Evolutionary conservation across 30 jellyfish, hydroid and myxozoan species (phyloP), one percentile per base, ranked within the genome.

Genomic region (Morbakka virulenta): DNA sequence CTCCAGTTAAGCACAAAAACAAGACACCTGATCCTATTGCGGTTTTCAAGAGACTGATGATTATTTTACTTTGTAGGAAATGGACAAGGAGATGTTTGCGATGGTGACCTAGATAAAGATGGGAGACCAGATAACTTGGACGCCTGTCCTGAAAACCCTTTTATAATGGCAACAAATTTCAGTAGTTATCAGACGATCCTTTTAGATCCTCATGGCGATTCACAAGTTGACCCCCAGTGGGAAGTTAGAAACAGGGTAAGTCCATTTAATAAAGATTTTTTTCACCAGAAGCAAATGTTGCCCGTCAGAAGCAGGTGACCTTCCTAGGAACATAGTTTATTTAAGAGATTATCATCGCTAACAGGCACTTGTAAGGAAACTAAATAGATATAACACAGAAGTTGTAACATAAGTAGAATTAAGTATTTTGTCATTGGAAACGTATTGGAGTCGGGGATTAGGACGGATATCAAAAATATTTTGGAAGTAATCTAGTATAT

Each of bases 171-270:
- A 21, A 90, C 98, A 24, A 84, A 90, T 53, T 90, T 90, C 87
- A 90, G 94, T 0, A 27, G 70, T 12, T 90, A 90, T 74, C 91
- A 77, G 35, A 78, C 82, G 3, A 77, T 90, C 20, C 61, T 48
- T 62, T 84, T 90, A 32, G 98, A 90, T 48, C 98, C 98, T 13
- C 87, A 83, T 52, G 98, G 98, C 32, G 72, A 91, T 30, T 90
- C 98, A 2, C 98, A 90, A 63, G 98, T 90, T 26, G 98, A 90
- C 33, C 98, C 98, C 14, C 93, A 83, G 35, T 90, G 98, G 98
- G 80, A 73, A 77, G 76, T 90, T 50, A 84, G 71, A 27, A 87
- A 77, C 64, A 71, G 77, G 20, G 98, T 90, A 79, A 52, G 73
- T 14, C 1, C 6, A 48, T 12, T 71, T 26, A n/a, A n/a, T n/a